Conservation (phyloP, 2,888 invertebrate genomes). For the Drosophila paranaensis region DNA sequence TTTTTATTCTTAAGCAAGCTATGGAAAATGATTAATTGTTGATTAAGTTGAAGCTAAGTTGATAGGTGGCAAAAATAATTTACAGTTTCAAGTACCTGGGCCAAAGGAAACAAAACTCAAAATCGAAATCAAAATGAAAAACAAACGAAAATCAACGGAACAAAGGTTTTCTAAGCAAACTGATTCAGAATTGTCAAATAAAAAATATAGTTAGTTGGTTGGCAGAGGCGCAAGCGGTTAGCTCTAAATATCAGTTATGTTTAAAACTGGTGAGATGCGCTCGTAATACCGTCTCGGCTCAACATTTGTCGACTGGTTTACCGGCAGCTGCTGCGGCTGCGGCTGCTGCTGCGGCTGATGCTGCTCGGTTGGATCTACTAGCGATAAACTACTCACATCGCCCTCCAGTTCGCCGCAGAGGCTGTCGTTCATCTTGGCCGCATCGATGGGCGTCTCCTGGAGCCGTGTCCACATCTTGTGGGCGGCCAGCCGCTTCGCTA, state of each 20-base stretch:
- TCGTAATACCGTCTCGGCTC: constrained; percentile 30
- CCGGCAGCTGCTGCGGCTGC: constrained; percentile 4
- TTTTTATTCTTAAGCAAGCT: not conserved
- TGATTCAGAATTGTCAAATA: not conserved
- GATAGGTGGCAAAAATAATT: not conserved
- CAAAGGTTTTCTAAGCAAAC: not conserved
- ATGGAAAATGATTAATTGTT: not conserved
- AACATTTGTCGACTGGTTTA: constrained; percentile 7
- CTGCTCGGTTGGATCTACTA: constrained; percentile 12
- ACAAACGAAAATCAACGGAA: no score
- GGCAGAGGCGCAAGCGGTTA: not conserved
- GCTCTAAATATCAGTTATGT: constrained; percentile 40
- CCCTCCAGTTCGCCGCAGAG: constrained; percentile 90
- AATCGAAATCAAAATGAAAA: not conserved
- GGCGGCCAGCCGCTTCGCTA: constrained; percentile 98
- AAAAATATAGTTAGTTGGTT: not conserved
- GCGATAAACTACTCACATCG: constrained; percentile 86
- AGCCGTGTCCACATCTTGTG: constrained; percentile 96
- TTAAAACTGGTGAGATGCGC: constrained; percentile 28
- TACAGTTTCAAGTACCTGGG: not conserved
- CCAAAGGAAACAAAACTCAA: not conserved
- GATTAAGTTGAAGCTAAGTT: not conserved
- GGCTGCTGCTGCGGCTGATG: not conserved
- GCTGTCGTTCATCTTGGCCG: constrained; percentile 86
- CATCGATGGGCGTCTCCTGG: constrained; percentile 91